A percentile compares a stretch with the other conserved stretches of the same genome.
Conservation (phyloP, 2,888 invertebrate species). For the Crioceris asparagi region DNA sequence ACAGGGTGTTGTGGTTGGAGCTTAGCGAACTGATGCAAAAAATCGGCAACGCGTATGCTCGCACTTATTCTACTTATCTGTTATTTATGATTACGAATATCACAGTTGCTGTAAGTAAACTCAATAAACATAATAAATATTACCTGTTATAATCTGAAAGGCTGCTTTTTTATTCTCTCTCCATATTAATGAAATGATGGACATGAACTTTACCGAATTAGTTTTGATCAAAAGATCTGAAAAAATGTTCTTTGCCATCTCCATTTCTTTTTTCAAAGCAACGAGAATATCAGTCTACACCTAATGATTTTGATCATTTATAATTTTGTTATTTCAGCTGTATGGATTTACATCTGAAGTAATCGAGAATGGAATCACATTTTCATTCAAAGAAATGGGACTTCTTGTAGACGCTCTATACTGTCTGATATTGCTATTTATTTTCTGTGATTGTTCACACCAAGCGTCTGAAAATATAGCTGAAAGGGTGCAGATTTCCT, state of each 20-base stretch:
- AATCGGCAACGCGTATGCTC: constrained; percentile 55
- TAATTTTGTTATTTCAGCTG: constrained; percentile 29
- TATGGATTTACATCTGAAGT: constrained; percentile 59
- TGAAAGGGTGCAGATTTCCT: constrained; percentile 50
- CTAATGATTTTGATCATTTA: too few relatives aligned
- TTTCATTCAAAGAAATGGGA: constrained; percentile 58
- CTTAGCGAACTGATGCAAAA: constrained; percentile 54
- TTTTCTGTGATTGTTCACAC: constrained; percentile 59
- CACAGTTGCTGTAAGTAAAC: constrained; percentile 44
- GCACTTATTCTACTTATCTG: constrained; percentile 56
- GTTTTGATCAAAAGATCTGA: too few relatives aligned
- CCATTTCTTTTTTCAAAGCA: too few relatives aligned
- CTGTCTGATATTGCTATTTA: constrained; percentile 48
- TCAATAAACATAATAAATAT: background rate
- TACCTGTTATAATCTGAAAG: too few relatives aligned
- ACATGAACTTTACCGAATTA: too few relatives aligned
- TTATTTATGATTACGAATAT: constrained; percentile 59
- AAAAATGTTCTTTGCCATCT: too few relatives aligned
- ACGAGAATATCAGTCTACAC: too few relatives aligned
- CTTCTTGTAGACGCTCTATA: constrained; percentile 52
- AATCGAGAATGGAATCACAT: constrained; percentile 53
- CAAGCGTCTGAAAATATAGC: constrained; percentile 54
- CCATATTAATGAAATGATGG: too few relatives aligned
- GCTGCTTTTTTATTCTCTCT: too few relatives aligned
- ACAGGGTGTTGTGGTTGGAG: constrained; percentile 53